Conservation (phyloP, 2,797 vertebrate genomes). For the Moxostoma hubbsi region DNA sequence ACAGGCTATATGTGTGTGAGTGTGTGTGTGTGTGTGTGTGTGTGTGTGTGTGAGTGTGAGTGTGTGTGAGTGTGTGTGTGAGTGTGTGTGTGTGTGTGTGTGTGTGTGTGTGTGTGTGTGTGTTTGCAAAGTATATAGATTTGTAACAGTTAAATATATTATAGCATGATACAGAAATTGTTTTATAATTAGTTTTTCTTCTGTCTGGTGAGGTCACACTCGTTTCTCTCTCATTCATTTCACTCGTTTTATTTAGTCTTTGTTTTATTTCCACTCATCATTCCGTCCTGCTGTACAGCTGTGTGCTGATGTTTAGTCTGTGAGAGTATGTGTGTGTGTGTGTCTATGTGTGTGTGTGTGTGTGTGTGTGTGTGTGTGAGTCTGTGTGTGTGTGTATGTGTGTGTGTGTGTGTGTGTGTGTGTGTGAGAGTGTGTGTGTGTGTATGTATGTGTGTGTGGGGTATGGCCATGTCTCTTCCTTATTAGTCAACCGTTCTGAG, state of each 20-base stretch:
- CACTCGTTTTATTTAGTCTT: too few relatives aligned
- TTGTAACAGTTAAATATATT: too few relatives aligned
- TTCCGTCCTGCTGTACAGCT: background rate
- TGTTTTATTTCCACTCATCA: constrained; percentile 21
- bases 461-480: constrained; percentile 3
- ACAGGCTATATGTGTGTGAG: too few relatives aligned
- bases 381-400: constrained; percentile 4
- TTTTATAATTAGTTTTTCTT: too few relatives aligned
- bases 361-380: background rate
- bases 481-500: constrained; percentile 12
- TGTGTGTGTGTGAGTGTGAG: constrained; percentile 12
- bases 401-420: constrained; percentile 14
- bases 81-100: constrained; percentile 15
- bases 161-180: too few relatives aligned
- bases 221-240: too few relatives aligned
- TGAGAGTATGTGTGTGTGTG: constrained; percentile 27
- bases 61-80: constrained; percentile 3
- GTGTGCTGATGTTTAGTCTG: constrained; percentile 32
- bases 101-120: constrained; percentile 13
- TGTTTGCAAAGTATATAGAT: background rate
- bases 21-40: constrained; percentile 1
- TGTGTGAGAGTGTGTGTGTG: constrained; percentile 1
- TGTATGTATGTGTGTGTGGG: constrained; percentile 16
- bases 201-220: background rate
- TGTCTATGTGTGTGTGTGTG: background rate